A percentile compares a stretch with the other conserved stretches of the same genome.
These are phyloP conservation scores for Clarias batrachus DNA, from an alignment of 2,113 vertebrate genomes.

Conservation along the genomic window DNA sequence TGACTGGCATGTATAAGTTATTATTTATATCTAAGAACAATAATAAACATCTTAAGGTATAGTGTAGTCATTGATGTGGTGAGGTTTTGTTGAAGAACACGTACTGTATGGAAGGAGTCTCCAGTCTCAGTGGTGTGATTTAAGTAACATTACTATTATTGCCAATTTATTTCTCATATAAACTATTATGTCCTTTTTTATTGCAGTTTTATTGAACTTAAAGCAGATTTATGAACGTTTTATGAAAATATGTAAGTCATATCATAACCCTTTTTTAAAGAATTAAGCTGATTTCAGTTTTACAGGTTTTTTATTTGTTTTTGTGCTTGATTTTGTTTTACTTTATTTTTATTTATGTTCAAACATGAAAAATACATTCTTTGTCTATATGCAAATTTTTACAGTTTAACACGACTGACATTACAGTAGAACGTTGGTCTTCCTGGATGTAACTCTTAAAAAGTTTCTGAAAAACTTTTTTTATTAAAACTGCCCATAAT, in stretches of 20 bases:
- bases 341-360: no score
- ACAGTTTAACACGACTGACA: no score
- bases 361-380: no score
- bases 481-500: not conserved
- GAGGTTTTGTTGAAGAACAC: not conserved
- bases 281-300: no score
- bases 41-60: not conserved
- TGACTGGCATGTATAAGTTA: not conserved
- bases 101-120: not conserved
- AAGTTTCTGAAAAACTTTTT: not conserved
- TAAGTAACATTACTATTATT: not conserved
- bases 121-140: not conserved
- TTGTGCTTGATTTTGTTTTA: no score
- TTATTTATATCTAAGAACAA: not conserved
- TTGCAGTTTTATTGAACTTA: not conserved
- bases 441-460: no score
- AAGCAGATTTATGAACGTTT: not conserved
- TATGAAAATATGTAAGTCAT: not conserved
- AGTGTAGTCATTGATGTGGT: not conserved
- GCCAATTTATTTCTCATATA: not conserved
- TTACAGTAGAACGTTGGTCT: no score
- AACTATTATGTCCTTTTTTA: not conserved
- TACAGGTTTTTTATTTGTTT: no score
- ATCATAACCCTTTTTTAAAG: not conserved
- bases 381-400: no score